Base-by-base conservation (phyloP, 2,113 vertebrate genomes). In the Xyliphius kryptos region DNA sequence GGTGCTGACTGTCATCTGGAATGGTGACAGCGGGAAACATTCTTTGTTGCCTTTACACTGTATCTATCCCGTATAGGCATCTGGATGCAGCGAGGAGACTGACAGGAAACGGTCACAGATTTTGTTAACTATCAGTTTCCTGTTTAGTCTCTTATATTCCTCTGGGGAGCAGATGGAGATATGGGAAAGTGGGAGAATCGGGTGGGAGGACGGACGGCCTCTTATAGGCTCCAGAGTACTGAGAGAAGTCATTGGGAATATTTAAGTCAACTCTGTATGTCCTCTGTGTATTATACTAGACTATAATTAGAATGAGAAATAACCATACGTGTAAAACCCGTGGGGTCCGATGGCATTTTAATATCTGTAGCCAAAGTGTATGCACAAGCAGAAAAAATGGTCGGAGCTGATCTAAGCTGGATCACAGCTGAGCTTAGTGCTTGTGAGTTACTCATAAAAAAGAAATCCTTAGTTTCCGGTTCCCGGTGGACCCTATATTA, bases 271-370 rank as follows among this genome's bases (percentile, higher is more conserved):
- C 54, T 14, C 22, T 50, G 26, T 63, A 41, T 55, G 56, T 44
- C 32, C 49, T 19, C 32, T 16, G 12, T 16, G 20, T 38, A 5
- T 38, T 38, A 10, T 10, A 38, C 26, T 38, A 36, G 54, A 60
- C 43, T 62, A 51, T 74, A 74, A 72, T 66, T 72, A 63, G 19
- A 63, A 55, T 55, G 67, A 63, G 63, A 69, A 71, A 56, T 52
- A 56, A 69, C 54, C 58, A 20, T 22, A 14, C 8, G 55, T 51
- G 37, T 20, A 59, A 59, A 59, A 52, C 55, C 52, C 64, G 32
- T 43, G 55, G 55, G 64, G 56, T 47, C 55, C 19, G 47, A 66
- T 66, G 48, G 55, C 56, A 32, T 56, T 51, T 43, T 58, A 51
- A 66, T 58, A 66, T 44, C 22, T 64, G 51, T 26, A 46, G 38